Conservation (phyloP, 1,140 invertebrate species). For the Nymphalis io region DNA sequence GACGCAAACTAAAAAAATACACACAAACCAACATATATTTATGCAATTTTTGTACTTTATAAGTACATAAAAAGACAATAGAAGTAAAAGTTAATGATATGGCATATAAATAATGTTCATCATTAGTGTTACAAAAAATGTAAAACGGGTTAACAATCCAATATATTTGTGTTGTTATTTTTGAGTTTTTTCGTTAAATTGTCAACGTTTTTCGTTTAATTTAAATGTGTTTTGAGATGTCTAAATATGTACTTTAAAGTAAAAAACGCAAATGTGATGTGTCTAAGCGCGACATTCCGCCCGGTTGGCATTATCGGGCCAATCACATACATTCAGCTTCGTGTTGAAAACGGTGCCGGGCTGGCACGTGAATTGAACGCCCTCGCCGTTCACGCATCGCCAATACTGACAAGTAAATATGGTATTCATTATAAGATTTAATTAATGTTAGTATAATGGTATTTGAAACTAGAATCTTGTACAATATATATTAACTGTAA, state of each 20-base stretch:
- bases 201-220: neutral
- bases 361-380: slow-evolving; percentile 86
- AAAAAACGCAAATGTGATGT: neutral
- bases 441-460: neutral
- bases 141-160: neutral
- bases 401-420: slow-evolving; percentile 85
- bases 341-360: slow-evolving; percentile 88
- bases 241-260: slow-evolving; percentile 9
- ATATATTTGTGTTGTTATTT: too few species aligned
- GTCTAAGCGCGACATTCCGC: slow-evolving; percentile 73
- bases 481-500: too few species aligned
- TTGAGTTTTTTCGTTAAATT: too few species aligned
- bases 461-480: neutral
- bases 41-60: slow-evolving; percentile 1
- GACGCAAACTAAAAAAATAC: too few species aligned
- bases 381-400: slow-evolving; percentile 88
- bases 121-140: neutral
- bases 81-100: neutral
- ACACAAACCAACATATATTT: slow-evolving; percentile 19
- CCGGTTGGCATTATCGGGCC: slow-evolving; percentile 87
- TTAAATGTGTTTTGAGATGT: neutral
- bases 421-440: neutral
- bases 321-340: slow-evolving; percentile 86
- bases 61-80: slow-evolving; percentile 14
- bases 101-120: slow-evolving; percentile 1